A percentile compares a stretch with the other conserved stretches of the same genome.
These are phyloP conservation scores for Gambusia affinis DNA, from an alignment of 2,113 vertebrate genomes.

Conservation along the genomic window DNA sequence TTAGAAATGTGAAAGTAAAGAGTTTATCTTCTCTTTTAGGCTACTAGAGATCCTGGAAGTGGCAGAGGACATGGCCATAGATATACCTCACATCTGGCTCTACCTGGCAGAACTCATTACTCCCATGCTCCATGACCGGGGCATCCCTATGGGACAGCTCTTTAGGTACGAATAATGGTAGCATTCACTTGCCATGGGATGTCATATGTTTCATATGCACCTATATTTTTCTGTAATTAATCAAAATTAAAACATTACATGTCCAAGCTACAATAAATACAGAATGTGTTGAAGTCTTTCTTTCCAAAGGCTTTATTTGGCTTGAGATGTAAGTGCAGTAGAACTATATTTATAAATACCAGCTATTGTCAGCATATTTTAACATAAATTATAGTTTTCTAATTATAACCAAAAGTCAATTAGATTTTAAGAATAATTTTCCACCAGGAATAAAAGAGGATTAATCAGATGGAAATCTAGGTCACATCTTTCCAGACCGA, in stretches of 20 bases:
- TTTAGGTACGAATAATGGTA: slow-evolving; percentile 80
- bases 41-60: slow-evolving; percentile 90
- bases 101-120: slow-evolving; percentile 93
- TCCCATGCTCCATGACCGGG: slow-evolving; percentile 90
- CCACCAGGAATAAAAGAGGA: neutral
- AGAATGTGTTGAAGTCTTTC: no score
- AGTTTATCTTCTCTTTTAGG: slow-evolving; percentile 64
- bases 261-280: no score
- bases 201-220: no score
- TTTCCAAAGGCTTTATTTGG: no score
- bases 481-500: slow-evolving; percentile 9
- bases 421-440: neutral
- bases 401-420: neutral
- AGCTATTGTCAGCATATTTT: no score
- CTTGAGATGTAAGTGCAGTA: no score
- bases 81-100: slow-evolving; percentile 97
- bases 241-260: no score
- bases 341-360: no score
- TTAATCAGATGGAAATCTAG: slow-evolving; percentile 2
- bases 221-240: no score
- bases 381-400: neutral
- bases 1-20: neutral
- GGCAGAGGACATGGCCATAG: slow-evolving; percentile 95
- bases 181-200: neutral
- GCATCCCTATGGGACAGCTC: slow-evolving; percentile 90